Conservation (phyloP, 2,113 vertebrate genomes). For the Urocitellus parryii region DNA sequence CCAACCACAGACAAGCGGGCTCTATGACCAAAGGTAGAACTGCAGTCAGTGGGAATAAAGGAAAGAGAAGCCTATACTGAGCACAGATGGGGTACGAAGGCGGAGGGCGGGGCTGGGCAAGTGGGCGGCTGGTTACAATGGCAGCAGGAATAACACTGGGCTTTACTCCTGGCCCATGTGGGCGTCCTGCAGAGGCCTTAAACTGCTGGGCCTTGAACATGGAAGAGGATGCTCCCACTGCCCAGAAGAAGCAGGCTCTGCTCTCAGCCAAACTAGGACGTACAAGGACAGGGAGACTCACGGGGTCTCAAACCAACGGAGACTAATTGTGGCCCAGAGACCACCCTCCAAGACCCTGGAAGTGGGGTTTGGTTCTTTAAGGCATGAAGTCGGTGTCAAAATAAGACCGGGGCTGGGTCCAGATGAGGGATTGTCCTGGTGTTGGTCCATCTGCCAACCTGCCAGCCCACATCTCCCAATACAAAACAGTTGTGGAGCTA, state of each 20-base stretch:
- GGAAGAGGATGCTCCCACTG: background rate
- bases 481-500: background rate
- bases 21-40: background rate
- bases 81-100: conserved; percentile 32
- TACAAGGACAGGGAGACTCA: background rate
- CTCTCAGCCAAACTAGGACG: background rate
- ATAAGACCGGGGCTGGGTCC: background rate
- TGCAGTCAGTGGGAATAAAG: background rate
- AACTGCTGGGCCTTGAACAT: background rate
- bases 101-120: conserved; percentile 57
- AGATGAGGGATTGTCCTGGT: background rate
- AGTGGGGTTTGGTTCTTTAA: background rate
- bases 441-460: background rate
- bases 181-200: background rate
- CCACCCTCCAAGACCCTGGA: background rate
- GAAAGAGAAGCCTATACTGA: background rate
- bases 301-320: background rate
- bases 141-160: background rate
- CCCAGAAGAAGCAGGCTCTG: background rate
- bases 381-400: background rate
- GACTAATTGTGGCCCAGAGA: background rate
- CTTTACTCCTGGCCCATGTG: conserved; percentile 61
- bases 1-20: background rate
- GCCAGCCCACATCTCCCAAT: background rate
- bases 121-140: background rate